These are phyloP conservation scores for cattle (Bos taurus) DNA, from an alignment of 2,113 vertebrate genomes.

Conservation along the genomic window ARS-UCD2.0 NC_037330.1:73799501-73800000, in stretches of 20 bases:
- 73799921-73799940: constrained; percentile 4
- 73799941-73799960: background rate
- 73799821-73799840: background rate
- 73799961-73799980: background rate
- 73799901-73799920: background rate
- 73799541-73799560: background rate
- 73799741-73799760: background rate
- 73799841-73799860: background rate
- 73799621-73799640: background rate
- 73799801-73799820: background rate
- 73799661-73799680: background rate
- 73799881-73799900: background rate
- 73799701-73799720: background rate
- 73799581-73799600: background rate
- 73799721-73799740: background rate
- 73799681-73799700: background rate
- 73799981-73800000: background rate
- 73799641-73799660: background rate
- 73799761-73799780: background rate
- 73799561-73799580: background rate
- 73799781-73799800: background rate
- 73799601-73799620: background rate
- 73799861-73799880: background rate
- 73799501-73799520: background rate
- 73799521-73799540: background rate